Conservation (phyloP, 2,888 invertebrate genomes). For the Leptopilina syphax region DNA sequence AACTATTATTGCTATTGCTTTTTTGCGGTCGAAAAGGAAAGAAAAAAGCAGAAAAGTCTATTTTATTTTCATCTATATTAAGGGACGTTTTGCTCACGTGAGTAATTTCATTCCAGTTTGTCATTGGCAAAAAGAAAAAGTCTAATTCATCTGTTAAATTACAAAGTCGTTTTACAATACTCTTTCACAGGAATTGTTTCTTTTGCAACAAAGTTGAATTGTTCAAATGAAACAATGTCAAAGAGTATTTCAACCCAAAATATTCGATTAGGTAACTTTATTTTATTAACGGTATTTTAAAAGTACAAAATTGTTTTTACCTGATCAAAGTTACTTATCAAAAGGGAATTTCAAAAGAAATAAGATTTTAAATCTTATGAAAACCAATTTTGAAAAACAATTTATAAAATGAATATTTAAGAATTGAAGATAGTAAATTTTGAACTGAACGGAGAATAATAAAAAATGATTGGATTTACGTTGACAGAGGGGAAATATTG, state of each 20-base stretch:
- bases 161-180: background rate
- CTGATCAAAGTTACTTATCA: too few relatives aligned
- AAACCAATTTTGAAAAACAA: too few relatives aligned
- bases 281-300: too few relatives aligned
- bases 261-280: too few relatives aligned
- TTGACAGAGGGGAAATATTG: background rate
- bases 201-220: too few relatives aligned
- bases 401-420: too few relatives aligned
- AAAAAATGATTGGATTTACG: background rate
- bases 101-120: background rate
- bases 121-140: background rate
- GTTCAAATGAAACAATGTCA: too few relatives aligned
- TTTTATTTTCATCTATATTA: constrained; percentile 5
- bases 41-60: background rate
- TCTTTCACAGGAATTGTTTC: too few relatives aligned
- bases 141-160: background rate
- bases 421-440: background rate
- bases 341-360: too few relatives aligned
- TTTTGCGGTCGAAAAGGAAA: background rate
- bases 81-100: background rate
- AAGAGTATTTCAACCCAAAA: too few relatives aligned
- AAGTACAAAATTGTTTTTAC: too few relatives aligned
- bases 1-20: constrained; percentile 25
- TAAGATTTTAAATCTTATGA: too few relatives aligned
- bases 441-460: background rate